Evolutionary conservation across 2,888 invertebrate species (phyloP), one percentile per base, ranked within the genome.

Genomic region (Spilarctia lutea): DNA sequence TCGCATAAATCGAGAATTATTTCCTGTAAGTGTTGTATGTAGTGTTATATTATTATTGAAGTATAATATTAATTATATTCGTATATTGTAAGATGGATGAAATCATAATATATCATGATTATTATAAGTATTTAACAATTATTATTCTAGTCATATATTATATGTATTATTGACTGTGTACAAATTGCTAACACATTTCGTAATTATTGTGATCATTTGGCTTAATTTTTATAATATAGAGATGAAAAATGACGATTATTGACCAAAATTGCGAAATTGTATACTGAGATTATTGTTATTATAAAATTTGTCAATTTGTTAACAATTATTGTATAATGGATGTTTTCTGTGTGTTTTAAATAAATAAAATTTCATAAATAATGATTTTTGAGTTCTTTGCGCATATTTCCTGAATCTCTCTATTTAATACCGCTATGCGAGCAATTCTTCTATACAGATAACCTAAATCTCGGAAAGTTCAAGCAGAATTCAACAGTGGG

Each of bases 301-400:
- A 78, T 85, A 83, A 86, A 87, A 81, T 87, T 83, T 88, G 94
- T 93, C 93, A 93, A 93, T 93, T 91, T 91, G 87, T 90, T 75
- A 91, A 91, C 87, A 88, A 88, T 91, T 88, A 87, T 86, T 87
- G 85, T 83, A 82, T 81, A 86, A 89, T 90, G 84, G 85, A 88
- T 91, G 89, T 91, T 89, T 90, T 86, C 79, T 86, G 89, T 88
- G 88, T 86, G 89, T 89, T 90, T 52, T 87, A 89, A 90, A 87
- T 86, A 82, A 86, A 81, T 33, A 48, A 33, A 83, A 86, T 68
- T 85, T 82, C 72, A 87, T 84, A 71, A 65, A 75, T 83, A 71
- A 42, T 71, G n/a, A 73, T 68, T 39, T 77, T 76, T 75, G 60
- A 10, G 3, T 56, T 13, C 6, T 60, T 60, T 27, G n/a, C 13